These are phyloP conservation scores for Albula goreensis DNA, from an alignment of 2,113 vertebrate genomes.

Conservation along the genomic window DNA sequence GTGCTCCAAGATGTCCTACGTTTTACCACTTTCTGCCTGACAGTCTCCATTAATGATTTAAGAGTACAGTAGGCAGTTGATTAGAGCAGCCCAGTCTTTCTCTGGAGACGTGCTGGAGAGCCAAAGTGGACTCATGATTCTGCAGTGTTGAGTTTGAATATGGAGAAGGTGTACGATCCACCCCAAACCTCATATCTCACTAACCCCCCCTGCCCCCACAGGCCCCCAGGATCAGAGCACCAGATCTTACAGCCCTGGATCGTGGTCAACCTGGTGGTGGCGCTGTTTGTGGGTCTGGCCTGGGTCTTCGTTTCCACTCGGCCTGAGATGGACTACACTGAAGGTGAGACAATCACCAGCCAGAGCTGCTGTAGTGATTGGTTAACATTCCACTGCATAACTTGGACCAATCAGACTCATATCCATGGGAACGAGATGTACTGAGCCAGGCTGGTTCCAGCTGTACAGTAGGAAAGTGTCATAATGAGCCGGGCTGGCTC, in stretches of 20 bases:
- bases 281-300: constrained; percentile 84
- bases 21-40: too few species aligned
- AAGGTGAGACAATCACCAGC: constrained; percentile 66
- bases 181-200: not conserved
- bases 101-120: too few species aligned
- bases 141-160: not conserved
- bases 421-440: not conserved
- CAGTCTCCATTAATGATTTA: too few species aligned
- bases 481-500: not conserved
- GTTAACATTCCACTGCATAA: not conserved
- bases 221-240: constrained; percentile 76
- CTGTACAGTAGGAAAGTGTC: not conserved
- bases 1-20: too few species aligned
- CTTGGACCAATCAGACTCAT: not conserved
- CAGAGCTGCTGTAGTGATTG: not conserved
- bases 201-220: constrained; percentile 44
- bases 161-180: too few species aligned
- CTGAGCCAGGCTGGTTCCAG: not conserved
- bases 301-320: constrained; percentile 84
- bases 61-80: too few species aligned
- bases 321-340: constrained; percentile 86
- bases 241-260: constrained; percentile 86
- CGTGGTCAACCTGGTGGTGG: constrained; percentile 87
- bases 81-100: too few species aligned
- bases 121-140: too few species aligned